Evolutionary conservation across 2,797 vertebrate genomes (phyloP), one percentile per base, ranked within the genome.

Genomic region (Hemitrygon akajei): DNA sequence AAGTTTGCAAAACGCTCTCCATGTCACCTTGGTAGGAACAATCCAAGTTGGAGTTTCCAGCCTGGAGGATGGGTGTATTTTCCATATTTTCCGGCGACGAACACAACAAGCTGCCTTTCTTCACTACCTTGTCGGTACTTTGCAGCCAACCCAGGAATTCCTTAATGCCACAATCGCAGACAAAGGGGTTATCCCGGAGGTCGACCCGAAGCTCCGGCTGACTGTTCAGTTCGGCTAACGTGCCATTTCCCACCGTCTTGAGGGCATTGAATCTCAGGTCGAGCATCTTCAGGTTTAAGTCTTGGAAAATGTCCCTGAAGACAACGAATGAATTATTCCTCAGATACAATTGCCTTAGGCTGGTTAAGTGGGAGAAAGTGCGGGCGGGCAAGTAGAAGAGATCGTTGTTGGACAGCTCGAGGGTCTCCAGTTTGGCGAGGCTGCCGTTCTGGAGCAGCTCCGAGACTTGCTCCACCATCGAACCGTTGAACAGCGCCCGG

Each of bases 1-100:
- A 99, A 30, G 99, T 99, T 96, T 99, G 98, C 94, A 99, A 96
- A 56, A 97, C 97, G 3, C 97, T 95, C 37, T 97, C 96, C 96
- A 98, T 96, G 86, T 97, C 94, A 0, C 84, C 82, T 0, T 94
- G 95, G 40, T 96, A 94, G 1, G 96, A 95, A 94, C 98, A 98
- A 92, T 96, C 95, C 93, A 99, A 96, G 93, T 97, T 96, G 0
- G 97, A 96, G 75, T 7, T 34, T 18, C 95, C 95, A 11, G 98
- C 94, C 94, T 97, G 96, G 95, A 98, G 94, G 75, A 99, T 96
- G 0, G 95, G 95, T 81, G 89, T 95, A 87, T 87, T 95, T 81
- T 94, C 94, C 96, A 98, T 95, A 93, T 95, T 96, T 20, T 97
- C 95, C 0, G 99, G 98, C 0, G 95, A 96, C 0, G 95, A 93